Evolutionary conservation across 2,888 invertebrate species (phyloP), one percentile per base, ranked within the genome.

Genomic region (Lottia scabra): DNA sequence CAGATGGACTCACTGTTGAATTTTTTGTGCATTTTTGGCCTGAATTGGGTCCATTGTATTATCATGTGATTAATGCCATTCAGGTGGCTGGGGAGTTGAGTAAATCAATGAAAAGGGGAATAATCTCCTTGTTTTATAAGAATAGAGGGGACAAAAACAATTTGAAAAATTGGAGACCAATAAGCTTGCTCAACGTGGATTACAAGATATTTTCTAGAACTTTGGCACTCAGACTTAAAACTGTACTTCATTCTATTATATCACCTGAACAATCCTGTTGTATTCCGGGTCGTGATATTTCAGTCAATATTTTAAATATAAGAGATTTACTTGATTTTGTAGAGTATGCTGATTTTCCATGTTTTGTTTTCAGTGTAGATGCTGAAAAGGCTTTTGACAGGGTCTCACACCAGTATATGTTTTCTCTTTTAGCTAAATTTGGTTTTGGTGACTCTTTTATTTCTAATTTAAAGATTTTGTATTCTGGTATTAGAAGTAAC

Each of bases 361-460:
- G 75, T 44, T 70, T 70, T 67, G 76, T 81, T 67, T 75, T 80
- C 44, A 64, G 63, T 70, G 43, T 80, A 45, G 81, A 82, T 65
- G 81, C 80, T 68, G 79, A 79, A 65, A 82, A 81, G 48, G 80
- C 79, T 0, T 81, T 81, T 46, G 79, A n/a, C n/a, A n/a, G n/a
- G n/a, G n/a, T n/a, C n/a, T n/a, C n/a, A n/a, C n/a, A n/a, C n/a
- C n/a, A n/a, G n/a, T n/a, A n/a, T n/a, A n/a, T n/a, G n/a, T n/a
- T n/a, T n/a, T n/a, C n/a, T n/a, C n/a, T n/a, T n/a, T n/a, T n/a
- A n/a, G n/a, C n/a, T n/a, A n/a, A n/a, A n/a, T n/a, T n/a, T n/a
- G n/a, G n/a, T n/a, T n/a, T n/a, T n/a, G n/a, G n/a, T n/a, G n/a
- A n/a, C n/a, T n/a, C n/a, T n/a, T n/a, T n/a, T n/a, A n/a, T n/a